Evolutionary conservation across 1,140 invertebrate species (phyloP).

Genomic region (Meloidogyne floridensis): DNA sequence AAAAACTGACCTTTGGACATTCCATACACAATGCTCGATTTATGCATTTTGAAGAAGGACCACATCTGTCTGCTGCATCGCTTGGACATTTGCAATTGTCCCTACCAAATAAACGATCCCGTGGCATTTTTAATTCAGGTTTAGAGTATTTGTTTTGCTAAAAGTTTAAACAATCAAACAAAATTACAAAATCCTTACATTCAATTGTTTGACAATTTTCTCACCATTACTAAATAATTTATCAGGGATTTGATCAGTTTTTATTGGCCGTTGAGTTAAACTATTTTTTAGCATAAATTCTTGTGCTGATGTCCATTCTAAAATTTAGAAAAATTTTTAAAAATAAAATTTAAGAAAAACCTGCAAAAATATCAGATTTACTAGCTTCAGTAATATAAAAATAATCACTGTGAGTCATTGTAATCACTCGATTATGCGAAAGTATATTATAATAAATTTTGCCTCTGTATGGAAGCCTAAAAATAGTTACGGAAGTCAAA

Average conservation of each 20-base stretch:
- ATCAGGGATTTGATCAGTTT: slow-evolving; percentile 34
- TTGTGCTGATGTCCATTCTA: slow-evolving; percentile 40
- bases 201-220: slow-evolving; percentile 19
- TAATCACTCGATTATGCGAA: slow-evolving; percentile 33
- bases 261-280: neutral
- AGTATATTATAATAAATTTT: slow-evolving; percentile 35
- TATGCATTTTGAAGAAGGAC: slow-evolving; percentile 36
- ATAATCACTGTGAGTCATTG: slow-evolving; percentile 40
- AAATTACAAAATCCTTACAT: neutral
- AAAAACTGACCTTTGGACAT: slow-evolving; percentile 34
- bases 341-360: slow-evolving; percentile 15
- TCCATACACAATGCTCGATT: slow-evolving; percentile 35
- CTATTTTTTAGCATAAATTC: slow-evolving; percentile 30
- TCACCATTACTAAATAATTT: slow-evolving; percentile 34
- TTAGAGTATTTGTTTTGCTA: slow-evolving; percentile 19
- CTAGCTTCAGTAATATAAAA: slow-evolving; percentile 40
- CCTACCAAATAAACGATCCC: slow-evolving; percentile 19
- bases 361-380: slow-evolving; percentile 36
- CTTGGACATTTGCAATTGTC: slow-evolving; percentile 33
- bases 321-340: slow-evolving; percentile 21
- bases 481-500: neutral
- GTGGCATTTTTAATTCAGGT: slow-evolving; percentile 18
- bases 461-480: slow-evolving; percentile 37
- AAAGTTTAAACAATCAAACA: neutral
- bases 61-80: slow-evolving; percentile 23